Evolutionary conservation across 2,888 invertebrate genomes (phyloP).

Genomic region (Scaptomyza caliginosa): DNA sequence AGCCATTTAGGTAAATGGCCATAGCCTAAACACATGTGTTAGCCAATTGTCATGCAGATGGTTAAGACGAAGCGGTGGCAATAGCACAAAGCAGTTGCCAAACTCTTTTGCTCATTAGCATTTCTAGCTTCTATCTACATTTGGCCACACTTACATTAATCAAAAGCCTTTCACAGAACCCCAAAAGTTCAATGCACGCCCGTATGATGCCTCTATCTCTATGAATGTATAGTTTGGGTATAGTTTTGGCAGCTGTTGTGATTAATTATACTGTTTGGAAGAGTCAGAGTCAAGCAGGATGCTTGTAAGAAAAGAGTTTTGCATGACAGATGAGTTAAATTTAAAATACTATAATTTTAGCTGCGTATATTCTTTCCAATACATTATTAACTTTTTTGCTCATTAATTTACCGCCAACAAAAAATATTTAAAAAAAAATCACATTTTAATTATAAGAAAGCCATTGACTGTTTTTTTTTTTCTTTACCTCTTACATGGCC

Average conservation of each 20-base stretch:
- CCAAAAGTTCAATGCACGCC: slow-evolving; percentile 61
- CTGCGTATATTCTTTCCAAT: slow-evolving; percentile 16
- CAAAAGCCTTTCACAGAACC: slow-evolving; percentile 61
- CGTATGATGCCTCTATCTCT: slow-evolving; percentile 7
- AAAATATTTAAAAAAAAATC: slow-evolving; percentile 6
- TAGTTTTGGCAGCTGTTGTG: slow-evolving; percentile 43
- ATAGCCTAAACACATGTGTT: not conserved
- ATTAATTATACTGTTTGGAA: slow-evolving; percentile 56
- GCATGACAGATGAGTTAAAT: slow-evolving; percentile 57
- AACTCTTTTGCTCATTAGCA: slow-evolving; percentile 40
- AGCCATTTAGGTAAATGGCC: not conserved
- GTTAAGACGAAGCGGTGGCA: slow-evolving; percentile 7
- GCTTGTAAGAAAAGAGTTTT: slow-evolving; percentile 59
- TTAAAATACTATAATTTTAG: slow-evolving; percentile 33
- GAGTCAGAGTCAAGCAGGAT: slow-evolving; percentile 58
- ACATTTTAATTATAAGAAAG: slow-evolving; percentile 77
- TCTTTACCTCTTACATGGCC: slow-evolving; percentile 48
- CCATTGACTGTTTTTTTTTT: slow-evolving; percentile 54
- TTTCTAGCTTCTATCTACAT: slow-evolving; percentile 41
- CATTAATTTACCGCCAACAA: slow-evolving; percentile 56
- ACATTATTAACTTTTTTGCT: slow-evolving; percentile 60
- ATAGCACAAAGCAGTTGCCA: slow-evolving; percentile 9
- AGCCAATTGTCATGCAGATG: slow-evolving; percentile 68
- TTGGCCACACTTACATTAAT: slow-evolving; percentile 40
- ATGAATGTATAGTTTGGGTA: slow-evolving; percentile 4